Evolutionary conservation across 2,888 invertebrate genomes (phyloP), one percentile per base, ranked within the genome.

Genomic region (Drosophila austrosaltans): DNA sequence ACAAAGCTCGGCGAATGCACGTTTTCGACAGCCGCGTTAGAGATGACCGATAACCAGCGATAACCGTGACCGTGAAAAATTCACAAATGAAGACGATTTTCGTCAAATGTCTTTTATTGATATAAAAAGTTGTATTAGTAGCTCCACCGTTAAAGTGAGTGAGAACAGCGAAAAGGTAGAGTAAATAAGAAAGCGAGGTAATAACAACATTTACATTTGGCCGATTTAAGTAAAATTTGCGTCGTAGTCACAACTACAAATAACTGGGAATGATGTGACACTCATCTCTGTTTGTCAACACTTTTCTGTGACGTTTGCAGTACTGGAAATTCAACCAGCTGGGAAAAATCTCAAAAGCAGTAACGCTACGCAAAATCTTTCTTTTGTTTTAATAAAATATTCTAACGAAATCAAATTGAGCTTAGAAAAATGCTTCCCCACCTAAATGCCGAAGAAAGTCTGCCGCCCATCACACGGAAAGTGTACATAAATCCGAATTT

Each of bases 401-500:
- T 36, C 12, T 10, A 57, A 25, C 25, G 5, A 25, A 25, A 30
- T 16, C 10, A n/a, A 57, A 25, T 48, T 28, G 8, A 3, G 16
- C 48, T n/a, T 20, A 28, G 8, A 32, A 56, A 69, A 39, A 85
- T 85, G 87, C 72, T 89, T 56, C 85, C 84, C 28, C 76, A 82
- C 30, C 63, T 78, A 10, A 79, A 69, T 39, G 48, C 71, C 30
- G 77, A 88, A 20, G 83, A 82, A 56, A 90, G 70, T 94, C 93
- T 81, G 93, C 93, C 60, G 92, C 93, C 83, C 30, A 54, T 76
- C 44, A 65, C 72, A n/a, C 79, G 89, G 56, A 91, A 84, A 39
- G 91, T 92, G 69, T 90, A 90, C 61, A 90, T 92, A 62, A 93
- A 93, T 80, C 93, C 93, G 40, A 92, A 91, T 83, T 92, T 92